These are phyloP conservation scores for Lamellibrachia columna DNA, from an alignment of 2,888 invertebrate genomes.

Conservation along the genomic window DNA sequence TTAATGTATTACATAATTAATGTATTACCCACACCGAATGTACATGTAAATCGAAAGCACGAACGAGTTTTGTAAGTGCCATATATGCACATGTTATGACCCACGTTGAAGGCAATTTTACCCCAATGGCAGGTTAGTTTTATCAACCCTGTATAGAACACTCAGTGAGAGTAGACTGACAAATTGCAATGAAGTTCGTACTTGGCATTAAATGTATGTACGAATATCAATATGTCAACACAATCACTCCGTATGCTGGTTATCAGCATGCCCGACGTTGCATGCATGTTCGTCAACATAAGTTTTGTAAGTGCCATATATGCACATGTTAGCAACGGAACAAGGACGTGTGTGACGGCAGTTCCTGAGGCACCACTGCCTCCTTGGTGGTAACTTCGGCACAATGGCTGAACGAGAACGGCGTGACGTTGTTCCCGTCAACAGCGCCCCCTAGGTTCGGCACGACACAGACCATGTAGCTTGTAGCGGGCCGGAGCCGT, in stretches of 20 bases:
- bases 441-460: background rate
- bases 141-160: no score
- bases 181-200: no score
- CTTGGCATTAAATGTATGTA: background rate
- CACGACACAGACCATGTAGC: slow-evolving; percentile 30
- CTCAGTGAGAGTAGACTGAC: no score
- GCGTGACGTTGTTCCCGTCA: background rate
- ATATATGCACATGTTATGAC: no score
- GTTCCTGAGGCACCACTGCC: background rate
- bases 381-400: slow-evolving; percentile 31
- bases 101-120: no score
- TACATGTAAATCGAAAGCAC: no score
- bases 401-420: slow-evolving; percentile 28
- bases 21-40: no score
- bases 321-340: slow-evolving; percentile 22
- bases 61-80: no score
- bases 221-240: background rate
- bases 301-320: background rate
- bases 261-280: background rate
- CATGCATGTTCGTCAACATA: background rate
- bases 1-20: no score
- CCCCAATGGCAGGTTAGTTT: no score
- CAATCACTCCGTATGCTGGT: background rate
- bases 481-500: slow-evolving; percentile 24
- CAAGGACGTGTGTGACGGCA: slow-evolving; percentile 22